Base-by-base conservation (phyloP, 2,797 vertebrate genomes). In the Phalloptychus januarius region DNA sequence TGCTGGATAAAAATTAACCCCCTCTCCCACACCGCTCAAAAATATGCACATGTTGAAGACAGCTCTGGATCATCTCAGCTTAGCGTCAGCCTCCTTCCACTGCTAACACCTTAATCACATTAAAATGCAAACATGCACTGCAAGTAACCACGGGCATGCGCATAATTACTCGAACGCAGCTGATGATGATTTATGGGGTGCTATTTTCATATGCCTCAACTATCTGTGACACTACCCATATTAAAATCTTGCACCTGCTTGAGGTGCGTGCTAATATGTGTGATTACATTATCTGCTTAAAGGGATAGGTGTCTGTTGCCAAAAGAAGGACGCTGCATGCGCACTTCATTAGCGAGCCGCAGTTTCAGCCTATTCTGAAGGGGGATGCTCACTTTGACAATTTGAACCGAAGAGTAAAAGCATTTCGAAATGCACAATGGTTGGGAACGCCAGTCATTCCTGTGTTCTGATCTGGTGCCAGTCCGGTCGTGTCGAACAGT, bases 41-140 rank as follows among this genome's bases (percentile, higher is more conserved):
- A 46, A 46, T 70, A 82, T 74, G 63, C 84, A 81, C 69, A 79
- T 52, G 52, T 28, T 76, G 38, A 72, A 76, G 71, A 72, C 74
- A 76, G 42, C 54, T 75, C 16, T 20, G 48, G 56, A 82, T 84
- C 74, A 76, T 77, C 70, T 80, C 78, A 67, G 74, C n/a, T 78
- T 61, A 72, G 5, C 58, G 70, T 76, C 18, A 5, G 54, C 45
- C 76, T 72, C 74, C 76, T 79, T 81, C 79, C 65, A 74, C 71
- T 46, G 69, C 71, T 76, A 78, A 75, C 33, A 72, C 45, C 54
- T 75, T 81, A 83, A 88, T 87, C 52, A 84, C 75, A 85, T 86
- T 84, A 77, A 76, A 56, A 88, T 72, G 73, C 75, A 85, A 83
- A 79, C 78, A 83, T 52, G 46, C 69, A 67, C 76, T 74, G 52